A percentile compares a stretch with the other conserved stretches of the same genome.
Conservation (phyloP, 2,113 vertebrate species). For the Prinia subflava region DNA sequence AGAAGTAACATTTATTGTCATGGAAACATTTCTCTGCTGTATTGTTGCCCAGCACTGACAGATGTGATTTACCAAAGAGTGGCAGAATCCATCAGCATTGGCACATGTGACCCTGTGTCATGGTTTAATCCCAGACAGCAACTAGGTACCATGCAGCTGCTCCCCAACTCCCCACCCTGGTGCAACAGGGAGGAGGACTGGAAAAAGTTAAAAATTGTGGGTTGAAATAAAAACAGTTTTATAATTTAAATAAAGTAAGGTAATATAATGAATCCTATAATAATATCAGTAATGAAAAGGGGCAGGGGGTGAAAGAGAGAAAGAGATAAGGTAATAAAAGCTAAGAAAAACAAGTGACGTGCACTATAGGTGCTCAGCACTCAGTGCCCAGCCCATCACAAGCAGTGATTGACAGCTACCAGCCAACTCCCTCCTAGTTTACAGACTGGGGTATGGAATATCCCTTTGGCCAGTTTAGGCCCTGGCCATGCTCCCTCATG, state of each 20-base stretch:
- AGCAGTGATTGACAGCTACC: not conserved
- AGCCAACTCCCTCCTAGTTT: not conserved
- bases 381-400: not conserved
- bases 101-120: not conserved
- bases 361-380: not conserved
- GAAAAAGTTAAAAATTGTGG: not conserved
- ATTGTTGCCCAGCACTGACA: not conserved
- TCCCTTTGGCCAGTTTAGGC: not conserved
- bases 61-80: not conserved
- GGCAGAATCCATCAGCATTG: not conserved
- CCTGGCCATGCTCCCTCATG: not conserved
- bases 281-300: not conserved
- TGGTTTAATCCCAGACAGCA: not conserved
- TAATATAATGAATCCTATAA: not conserved
- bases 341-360: not conserved
- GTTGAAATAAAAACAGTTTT: not conserved
- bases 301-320: rapidly evolving
- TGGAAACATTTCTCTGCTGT: not conserved
- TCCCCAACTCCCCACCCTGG: not conserved
- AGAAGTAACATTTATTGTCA: not conserved
- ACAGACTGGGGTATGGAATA: not conserved
- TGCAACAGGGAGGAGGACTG: not conserved
- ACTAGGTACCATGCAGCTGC: not conserved
- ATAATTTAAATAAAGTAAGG: not conserved
- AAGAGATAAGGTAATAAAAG: not conserved